Evolutionary conservation across 2,888 invertebrate species (phyloP), one percentile per base, ranked within the genome.

Genomic region (Timandra comae): DNA sequence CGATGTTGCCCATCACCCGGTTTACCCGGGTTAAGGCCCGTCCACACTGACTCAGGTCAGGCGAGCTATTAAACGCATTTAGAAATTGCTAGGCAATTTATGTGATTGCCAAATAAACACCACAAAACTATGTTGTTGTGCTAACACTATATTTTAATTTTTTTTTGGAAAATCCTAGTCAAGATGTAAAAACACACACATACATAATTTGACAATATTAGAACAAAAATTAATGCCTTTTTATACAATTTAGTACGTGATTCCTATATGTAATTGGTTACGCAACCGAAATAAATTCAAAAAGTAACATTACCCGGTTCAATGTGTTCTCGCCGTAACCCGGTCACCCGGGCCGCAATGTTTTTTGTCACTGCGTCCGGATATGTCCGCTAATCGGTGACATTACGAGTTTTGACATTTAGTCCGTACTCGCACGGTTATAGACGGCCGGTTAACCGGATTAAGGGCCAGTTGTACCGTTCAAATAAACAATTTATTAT

Each of bases 1-100:
- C 47, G 62, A 76, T 75, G 68, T 51, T 48, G 41, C 52, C 49
- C 67, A 72, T 76, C 65, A 65, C 56, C 58, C 46, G 49, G 43
- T 33, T 29, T 34, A 30, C 33, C 27, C 40, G 30, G 6, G 16
- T 16, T 5, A 16, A 16, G 16, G 4, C 16, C 4, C 16, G 16
- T 6, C 16, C 6, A 16, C 16, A 16, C 16, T 16, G 3, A 26
- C 4, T 16, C 16, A 16, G 6, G 16, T 16, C 16, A 16, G 3
- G 3, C 16, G 16, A 16, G 16, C 16, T 16, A 16, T 16, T 16
- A 16, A 3, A 5, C 16, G 16, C 16, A 16, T 16, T 6, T 6
- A 6, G 16, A 16, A 5, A 16, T 3, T 3, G 16, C 16, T 16
- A 5, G 16, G 3, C 16, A 16, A 16, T 16, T 33, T 16, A 16